phyloP scores from a whole-genome alignment of 35 echinoderm and acorn worm species.

The Holothuria glaberrima region DNA sequence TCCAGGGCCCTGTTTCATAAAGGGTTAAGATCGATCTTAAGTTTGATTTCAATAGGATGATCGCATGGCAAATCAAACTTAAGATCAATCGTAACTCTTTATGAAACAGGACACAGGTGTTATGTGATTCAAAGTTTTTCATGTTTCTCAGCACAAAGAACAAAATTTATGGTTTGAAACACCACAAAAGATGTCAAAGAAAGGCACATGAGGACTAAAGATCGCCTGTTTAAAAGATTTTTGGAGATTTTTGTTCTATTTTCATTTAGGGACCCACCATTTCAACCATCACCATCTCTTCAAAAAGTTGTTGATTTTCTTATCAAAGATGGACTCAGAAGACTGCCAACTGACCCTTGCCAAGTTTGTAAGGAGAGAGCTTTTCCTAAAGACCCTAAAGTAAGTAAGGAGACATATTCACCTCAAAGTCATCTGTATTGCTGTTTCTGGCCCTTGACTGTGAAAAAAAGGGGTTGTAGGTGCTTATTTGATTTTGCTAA shows the following conservation, averaged over 20 bases:
- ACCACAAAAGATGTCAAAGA: background rate
- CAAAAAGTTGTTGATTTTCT: slow-evolving; percentile 72
- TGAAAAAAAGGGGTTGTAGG: too few species aligned
- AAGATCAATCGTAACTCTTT: too few species aligned
- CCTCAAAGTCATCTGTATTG: background rate
- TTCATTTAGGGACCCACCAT: slow-evolving; percentile 84
- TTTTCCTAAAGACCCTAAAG: slow-evolving; percentile 88
- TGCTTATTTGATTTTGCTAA: too few species aligned
- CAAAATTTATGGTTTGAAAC: background rate
- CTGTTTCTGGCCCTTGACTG: background rate
- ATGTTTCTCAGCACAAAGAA: too few species aligned
- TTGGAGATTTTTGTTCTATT: background rate
- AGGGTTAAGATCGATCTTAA: too few species aligned
- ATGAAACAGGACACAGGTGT: too few species aligned
- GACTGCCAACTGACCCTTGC: slow-evolving; percentile 74
- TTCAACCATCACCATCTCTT: slow-evolving; percentile 85
- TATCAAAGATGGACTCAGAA: slow-evolving; percentile 76
- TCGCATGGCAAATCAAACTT: too few species aligned
- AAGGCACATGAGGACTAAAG: background rate
- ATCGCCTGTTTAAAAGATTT: background rate
- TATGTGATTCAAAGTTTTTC: too few species aligned
- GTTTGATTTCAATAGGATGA: too few species aligned
- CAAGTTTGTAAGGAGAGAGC: slow-evolving; percentile 90
- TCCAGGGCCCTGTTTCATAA: too few species aligned
- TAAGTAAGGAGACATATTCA: slow-evolving; percentile 18